Evolutionary conservation across 1,140 invertebrate species (phyloP).

Genomic region (Periplaneta americana): DNA sequence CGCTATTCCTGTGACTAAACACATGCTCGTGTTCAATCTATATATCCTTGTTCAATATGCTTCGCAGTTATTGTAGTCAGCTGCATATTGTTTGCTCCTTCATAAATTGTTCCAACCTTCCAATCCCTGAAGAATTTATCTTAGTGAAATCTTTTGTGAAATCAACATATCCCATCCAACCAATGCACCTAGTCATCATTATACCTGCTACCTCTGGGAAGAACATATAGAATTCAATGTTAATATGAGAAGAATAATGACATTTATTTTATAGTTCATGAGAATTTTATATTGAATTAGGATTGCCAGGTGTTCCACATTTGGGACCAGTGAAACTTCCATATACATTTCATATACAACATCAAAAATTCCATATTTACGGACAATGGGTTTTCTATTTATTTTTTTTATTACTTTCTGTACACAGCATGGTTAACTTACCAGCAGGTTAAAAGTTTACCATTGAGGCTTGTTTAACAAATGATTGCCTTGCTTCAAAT

Average conservation of each 20-base stretch:
- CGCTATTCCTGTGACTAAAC: too few species aligned
- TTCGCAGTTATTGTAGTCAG: slow-evolving; percentile 97
- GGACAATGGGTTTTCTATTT: too few species aligned
- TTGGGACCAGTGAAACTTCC: too few species aligned
- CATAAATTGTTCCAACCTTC: slow-evolving; percentile 96
- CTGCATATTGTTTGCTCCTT: slow-evolving; percentile 97
- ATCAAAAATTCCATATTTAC: neutral
- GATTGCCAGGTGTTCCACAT: too few species aligned
- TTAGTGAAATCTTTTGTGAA: slow-evolving; percentile 94
- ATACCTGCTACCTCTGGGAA: slow-evolving; percentile 74
- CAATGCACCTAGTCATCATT: slow-evolving; percentile 86
- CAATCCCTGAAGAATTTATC: slow-evolving; percentile 95
- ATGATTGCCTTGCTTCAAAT: slow-evolving; percentile 73
- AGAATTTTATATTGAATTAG: too few species aligned
- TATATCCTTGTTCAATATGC: slow-evolving; percentile 64
- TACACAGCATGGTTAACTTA: slow-evolving; percentile 28
- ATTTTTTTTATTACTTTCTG: neutral
- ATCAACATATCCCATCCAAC: slow-evolving; percentile 97
- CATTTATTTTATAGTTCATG: too few species aligned
- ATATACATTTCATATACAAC: too few species aligned
- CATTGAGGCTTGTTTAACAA: slow-evolving; percentile 92
- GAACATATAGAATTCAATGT: neutral
- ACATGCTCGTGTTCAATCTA: too few species aligned
- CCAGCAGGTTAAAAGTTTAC: slow-evolving; percentile 84
- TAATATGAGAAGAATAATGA: too few species aligned